Conservation (phyloP, 2,797 vertebrate genomes). For the Notolabrus celidotus region DNA sequence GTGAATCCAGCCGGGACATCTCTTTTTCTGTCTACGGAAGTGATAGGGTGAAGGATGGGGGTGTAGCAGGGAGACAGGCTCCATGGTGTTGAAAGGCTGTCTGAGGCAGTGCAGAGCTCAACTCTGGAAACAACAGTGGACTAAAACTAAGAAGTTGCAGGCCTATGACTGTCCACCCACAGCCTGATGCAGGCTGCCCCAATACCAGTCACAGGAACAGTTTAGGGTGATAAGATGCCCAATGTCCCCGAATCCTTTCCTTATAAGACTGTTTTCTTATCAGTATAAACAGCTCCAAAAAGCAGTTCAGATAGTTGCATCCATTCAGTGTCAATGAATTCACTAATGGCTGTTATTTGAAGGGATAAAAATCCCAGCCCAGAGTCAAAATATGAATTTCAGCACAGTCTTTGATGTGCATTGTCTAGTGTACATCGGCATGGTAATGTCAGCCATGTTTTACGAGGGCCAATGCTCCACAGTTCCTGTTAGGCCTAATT, state of each 20-base stretch:
- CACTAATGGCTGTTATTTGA: too few species aligned
- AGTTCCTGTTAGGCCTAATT: conserved; percentile 76
- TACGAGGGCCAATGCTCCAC: too few species aligned
- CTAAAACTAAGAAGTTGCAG: conserved; percentile 63
- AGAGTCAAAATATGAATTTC: conserved; percentile 45
- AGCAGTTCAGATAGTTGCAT: conserved; percentile 25
- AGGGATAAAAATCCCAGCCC: too few species aligned
- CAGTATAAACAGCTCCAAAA: conserved; percentile 40
- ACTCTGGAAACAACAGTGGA: conserved; percentile 57
- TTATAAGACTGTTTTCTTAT: conserved; percentile 31
- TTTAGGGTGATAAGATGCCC: conserved; percentile 46
- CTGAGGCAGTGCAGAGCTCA: conserved; percentile 74
- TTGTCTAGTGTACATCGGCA: conserved; percentile 32
- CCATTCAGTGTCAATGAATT: conserved; percentile 14
- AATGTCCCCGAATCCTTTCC: conserved; percentile 42
- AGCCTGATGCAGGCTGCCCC: conserved; percentile 17
- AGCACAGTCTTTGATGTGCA: conserved; percentile 14
- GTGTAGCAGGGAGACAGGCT: conserved; percentile 51
- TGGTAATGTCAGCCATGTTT: too few species aligned
- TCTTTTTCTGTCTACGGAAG: conserved; percentile 67
- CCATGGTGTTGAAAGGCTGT: conserved; percentile 74
- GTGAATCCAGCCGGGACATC: conserved; percentile 67
- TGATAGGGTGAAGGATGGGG: conserved; percentile 63
- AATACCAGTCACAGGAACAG: conserved; percentile 49
- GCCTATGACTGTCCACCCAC: conserved; percentile 70